A percentile compares a stretch with the other conserved stretches of the same genome.
These are phyloP conservation scores for Vidua chalybeata DNA, from an alignment of 2,113 vertebrate species.

Conservation along the genomic window DNA sequence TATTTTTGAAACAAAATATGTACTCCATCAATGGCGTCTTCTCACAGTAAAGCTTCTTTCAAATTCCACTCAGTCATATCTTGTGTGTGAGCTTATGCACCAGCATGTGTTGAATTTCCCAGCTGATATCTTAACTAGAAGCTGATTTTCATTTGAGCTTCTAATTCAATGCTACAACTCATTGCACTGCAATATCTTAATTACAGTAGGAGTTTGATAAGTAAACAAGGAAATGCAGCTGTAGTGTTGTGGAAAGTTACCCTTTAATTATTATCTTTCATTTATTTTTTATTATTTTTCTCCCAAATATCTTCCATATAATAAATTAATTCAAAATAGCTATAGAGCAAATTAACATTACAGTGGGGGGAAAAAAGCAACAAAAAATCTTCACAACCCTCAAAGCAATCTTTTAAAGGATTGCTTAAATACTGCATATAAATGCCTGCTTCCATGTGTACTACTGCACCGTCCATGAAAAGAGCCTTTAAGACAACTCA, in stretches of 20 bases:
- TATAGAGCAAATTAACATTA: not conserved
- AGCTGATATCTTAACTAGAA: not conserved
- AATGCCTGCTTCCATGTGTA: not conserved
- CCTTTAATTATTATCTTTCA: not conserved
- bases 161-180: slow-evolving; percentile 17
- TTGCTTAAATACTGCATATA: not conserved
- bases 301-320: not conserved
- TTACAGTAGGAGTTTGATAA: not conserved
- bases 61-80: not conserved
- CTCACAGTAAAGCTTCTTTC: not conserved
- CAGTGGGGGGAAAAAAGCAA: not conserved
- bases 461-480: not conserved
- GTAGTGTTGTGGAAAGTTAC: not conserved
- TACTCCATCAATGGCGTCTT: not conserved
- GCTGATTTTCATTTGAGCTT: not conserved
- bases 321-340: not conserved
- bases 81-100: not conserved
- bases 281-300: not conserved
- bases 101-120: slow-evolving; percentile 2
- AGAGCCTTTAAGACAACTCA: not conserved
- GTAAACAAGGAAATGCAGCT: not conserved
- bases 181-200: not conserved
- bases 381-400: not conserved
- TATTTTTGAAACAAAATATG: not conserved
- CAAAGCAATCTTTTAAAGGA: not conserved